phyloP scores from a whole-genome alignment of 2,113 vertebrate genomes.

The Hypocryptadius cinnamomeus region DNA sequence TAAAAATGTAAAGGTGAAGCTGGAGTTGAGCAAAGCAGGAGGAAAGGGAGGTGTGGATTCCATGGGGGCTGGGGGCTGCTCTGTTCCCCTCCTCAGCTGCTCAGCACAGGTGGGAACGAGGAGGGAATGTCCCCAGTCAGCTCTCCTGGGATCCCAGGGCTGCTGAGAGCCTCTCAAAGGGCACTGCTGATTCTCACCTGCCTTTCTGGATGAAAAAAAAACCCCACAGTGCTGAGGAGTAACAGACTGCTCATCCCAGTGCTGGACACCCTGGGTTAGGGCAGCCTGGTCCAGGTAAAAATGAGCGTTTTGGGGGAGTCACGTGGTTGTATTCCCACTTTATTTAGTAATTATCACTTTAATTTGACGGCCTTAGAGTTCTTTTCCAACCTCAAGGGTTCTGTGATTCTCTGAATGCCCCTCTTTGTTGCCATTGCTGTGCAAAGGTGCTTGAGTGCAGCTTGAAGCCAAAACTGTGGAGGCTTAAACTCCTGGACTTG shows the following conservation, averaged over 20 bases:
- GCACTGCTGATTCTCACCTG: neutral
- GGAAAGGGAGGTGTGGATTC: neutral
- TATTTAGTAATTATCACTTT: neutral
- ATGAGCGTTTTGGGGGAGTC: neutral
- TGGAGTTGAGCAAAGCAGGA: neutral
- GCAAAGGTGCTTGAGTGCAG: neutral
- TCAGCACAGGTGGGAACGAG: accelerated
- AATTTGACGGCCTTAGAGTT: no score
- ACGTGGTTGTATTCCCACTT: neutral
- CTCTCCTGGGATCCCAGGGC: neutral
- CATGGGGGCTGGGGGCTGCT: accelerated
- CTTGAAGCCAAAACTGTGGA: neutral
- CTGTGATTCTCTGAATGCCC: neutral
- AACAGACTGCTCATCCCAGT: neutral
- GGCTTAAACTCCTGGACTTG: neutral
- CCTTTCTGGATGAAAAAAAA: neutral
- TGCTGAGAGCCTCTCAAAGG: accelerated
- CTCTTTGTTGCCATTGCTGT: neutral
- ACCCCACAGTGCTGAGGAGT: neutral
- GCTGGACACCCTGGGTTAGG: neutral
- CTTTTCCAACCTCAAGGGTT: neutral
- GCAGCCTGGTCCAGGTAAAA: neutral
- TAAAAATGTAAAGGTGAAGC: neutral
- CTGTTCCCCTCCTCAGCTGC: neutral
- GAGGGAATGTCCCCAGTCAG: neutral